Conservation (phyloP, 2,113 vertebrate species). For the Isichthys henryi region DNA sequence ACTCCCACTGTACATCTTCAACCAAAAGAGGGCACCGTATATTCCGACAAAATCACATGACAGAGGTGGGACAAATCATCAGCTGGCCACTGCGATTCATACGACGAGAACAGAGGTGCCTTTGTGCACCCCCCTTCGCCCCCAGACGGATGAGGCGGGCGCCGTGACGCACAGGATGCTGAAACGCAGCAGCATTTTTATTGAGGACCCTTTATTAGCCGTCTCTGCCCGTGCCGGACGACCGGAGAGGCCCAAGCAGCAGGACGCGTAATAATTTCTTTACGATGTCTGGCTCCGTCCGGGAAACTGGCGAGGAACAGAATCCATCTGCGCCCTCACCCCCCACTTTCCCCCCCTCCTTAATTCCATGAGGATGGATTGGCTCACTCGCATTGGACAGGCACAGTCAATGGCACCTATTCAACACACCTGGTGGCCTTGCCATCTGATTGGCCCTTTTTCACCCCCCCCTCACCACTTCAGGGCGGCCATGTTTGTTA, state of each 20-base stretch:
- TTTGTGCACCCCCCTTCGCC: not conserved
- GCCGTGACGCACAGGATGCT: not conserved
- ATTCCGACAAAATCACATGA: not conserved
- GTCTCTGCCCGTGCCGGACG: not conserved
- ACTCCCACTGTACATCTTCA: not conserved
- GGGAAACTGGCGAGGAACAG: not conserved
- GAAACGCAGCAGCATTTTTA: not conserved
- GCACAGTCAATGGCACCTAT: not conserved
- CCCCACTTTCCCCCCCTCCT: not conserved
- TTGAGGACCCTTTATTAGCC: not conserved
- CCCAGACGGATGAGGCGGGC: not conserved
- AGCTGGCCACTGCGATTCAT: not conserved
- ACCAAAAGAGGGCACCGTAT: not conserved
- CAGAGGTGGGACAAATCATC: not conserved
- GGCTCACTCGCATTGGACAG: not conserved
- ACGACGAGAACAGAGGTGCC: not conserved
- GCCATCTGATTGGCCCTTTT: not conserved
- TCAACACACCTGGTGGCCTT: not conserved
- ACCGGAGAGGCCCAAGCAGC: not conserved
- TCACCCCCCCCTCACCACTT: not conserved
- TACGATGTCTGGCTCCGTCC: not conserved
- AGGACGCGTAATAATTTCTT: not conserved
- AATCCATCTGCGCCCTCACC: not conserved
- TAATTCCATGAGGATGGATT: not conserved
- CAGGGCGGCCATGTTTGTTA: not conserved